Conservation (phyloP, 2,113 vertebrate genomes). For the Plecturocebus donacophilus region DNA sequence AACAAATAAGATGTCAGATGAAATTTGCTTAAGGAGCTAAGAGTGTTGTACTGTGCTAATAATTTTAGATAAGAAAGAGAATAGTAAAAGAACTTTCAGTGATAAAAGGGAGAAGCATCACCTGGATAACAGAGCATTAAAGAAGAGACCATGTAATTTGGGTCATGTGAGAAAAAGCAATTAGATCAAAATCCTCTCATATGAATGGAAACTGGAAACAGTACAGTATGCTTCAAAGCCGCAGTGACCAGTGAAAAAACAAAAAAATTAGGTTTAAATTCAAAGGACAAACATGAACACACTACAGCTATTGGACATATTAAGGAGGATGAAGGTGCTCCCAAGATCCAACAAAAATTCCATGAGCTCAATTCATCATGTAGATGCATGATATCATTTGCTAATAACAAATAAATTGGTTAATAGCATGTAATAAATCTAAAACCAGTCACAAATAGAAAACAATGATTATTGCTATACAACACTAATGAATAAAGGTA, state of each 20-base stretch:
- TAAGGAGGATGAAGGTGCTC: neutral
- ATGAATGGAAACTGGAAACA: neutral
- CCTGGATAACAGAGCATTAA: neutral
- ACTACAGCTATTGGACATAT: neutral
- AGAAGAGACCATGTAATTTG: neutral
- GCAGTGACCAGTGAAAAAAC: neutral
- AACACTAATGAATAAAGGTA: neutral
- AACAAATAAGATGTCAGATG: neutral
- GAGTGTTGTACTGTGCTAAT: neutral
- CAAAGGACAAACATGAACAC: neutral
- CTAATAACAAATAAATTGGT: neutral
- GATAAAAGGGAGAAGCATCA: neutral
- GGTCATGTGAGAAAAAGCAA: neutral
- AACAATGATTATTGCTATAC: rapidly evolving
- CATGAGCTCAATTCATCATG: neutral
- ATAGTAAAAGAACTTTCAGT: neutral
- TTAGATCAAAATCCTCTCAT: neutral
- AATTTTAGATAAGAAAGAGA: slow-evolving; percentile 6
- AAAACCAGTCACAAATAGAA: neutral
- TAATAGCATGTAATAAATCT: neutral
- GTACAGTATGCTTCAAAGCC: neutral
- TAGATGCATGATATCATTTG: neutral
- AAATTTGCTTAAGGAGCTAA: slow-evolving; percentile 14
- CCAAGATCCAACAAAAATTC: neutral
- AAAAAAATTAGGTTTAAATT: neutral